Evolutionary conservation across 1,140 invertebrate genomes (phyloP), one percentile per base, ranked within the genome.

Genomic region (Drosophila erecta): DNA sequence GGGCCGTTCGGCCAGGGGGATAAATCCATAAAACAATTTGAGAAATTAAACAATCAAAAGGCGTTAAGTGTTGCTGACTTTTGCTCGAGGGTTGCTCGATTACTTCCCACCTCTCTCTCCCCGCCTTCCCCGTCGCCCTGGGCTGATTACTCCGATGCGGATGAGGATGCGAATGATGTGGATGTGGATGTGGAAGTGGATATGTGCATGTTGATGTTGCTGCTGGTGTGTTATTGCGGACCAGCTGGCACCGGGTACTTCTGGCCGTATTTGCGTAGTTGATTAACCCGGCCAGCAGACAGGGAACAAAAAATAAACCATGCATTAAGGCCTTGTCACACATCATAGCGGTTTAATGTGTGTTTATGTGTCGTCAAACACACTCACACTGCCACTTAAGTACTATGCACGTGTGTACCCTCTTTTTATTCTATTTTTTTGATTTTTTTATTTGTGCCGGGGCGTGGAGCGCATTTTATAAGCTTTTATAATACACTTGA

Each of bases 1-100:
- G 24, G 24, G 24, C n/a, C 8, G n/a, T 15, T 3, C n/a, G 37
- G 43, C 38, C 49, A 33, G 33, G 54, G 75, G 60, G 79, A 89
- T 89, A 89, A 89, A 89, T 89, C 85, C 84, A 89, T 89, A 89
- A 89, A 89, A 89, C 84, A 89, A 89, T 89, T 89, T 89, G 79
- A 89, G 84, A 89, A 90, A 89, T 89, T 89, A 89, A 89, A 89
- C 84, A 89, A 89, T 89, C 85, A 89, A 89, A 84, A 89, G 85
- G 80, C 84, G 84, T 89, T 89, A 89, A 89, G 84, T 89, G 76
- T 74, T 89, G 70, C 84, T 89, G 81, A 86, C 81, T 86, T 81
- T 73, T 66, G 35, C 46, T 62, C 40, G 51, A 33, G 76, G 70
- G 58, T 56, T 73, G 30, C 30, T 30, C 30, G 57, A 44, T 56